These are phyloP conservation scores for Aspidoscelis tigris DNA, from an alignment of 2,113 vertebrate genomes.

Conservation along the genomic window DNA sequence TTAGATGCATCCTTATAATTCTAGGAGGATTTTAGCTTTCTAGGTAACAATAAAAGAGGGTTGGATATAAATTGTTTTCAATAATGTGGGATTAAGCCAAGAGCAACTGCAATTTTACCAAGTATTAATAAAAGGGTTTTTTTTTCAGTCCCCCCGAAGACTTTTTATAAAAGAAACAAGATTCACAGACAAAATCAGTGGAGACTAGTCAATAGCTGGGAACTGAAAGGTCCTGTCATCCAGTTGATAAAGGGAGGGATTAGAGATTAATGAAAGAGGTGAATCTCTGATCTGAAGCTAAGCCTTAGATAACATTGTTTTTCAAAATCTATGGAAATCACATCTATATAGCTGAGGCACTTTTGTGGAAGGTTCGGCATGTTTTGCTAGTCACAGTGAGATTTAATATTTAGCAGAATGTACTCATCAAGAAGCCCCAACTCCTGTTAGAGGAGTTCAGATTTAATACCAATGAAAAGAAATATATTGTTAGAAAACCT, in stretches of 20 bases:
- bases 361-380: no score
- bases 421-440: no score
- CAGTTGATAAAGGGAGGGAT: neutral
- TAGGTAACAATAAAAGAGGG: slow-evolving; percentile 19
- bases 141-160: neutral
- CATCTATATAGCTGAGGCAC: no score
- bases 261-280: neutral
- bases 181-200: neutral
- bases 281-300: slow-evolving; percentile 2
- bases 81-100: slow-evolving; percentile 21
- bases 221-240: neutral
- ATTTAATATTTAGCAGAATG: no score
- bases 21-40: slow-evolving; percentile 14
- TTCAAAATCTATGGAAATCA: neutral
- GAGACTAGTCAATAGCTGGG: neutral
- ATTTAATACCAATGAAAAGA: no score
- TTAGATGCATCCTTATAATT: slow-evolving; percentile 33
- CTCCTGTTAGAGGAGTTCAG: no score
- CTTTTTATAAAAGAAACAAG: neutral
- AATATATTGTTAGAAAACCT: no score
- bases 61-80: slow-evolving; percentile 20
- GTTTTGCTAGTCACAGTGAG: no score
- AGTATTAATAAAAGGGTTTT: slow-evolving; percentile 4
- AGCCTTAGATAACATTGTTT: neutral
- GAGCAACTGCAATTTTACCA: slow-evolving; percentile 17